Evolutionary conservation across 2,797 vertebrate species (phyloP).

Genomic region (Karalla daura): DNA sequence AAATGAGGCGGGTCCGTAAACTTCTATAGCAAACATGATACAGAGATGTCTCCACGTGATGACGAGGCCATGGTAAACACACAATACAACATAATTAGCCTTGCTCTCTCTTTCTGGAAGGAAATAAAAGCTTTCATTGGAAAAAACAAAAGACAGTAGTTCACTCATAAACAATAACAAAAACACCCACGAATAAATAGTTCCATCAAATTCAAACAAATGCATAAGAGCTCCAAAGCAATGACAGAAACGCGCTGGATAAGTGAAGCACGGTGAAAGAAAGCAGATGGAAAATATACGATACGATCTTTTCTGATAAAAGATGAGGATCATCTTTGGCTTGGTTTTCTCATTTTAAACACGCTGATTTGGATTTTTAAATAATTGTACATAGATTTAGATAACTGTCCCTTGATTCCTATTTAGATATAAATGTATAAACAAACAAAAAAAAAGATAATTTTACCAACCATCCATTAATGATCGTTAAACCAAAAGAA

Average conservation of each 20-base stretch:
- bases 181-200: slow-evolving; percentile 65
- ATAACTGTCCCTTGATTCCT: slow-evolving; percentile 1
- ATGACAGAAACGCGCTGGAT: not conserved
- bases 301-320: not conserved
- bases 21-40: slow-evolving; percentile 16
- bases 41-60: slow-evolving; percentile 4
- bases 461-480: too few relatives aligned
- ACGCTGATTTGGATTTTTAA: not conserved
- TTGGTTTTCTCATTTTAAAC: not conserved
- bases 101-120: not conserved
- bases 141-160: slow-evolving; percentile 32
- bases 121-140: slow-evolving; percentile 36
- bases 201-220: slow-evolving; percentile 44
- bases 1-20: slow-evolving; percentile 41
- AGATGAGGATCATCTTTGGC: slow-evolving; percentile 20
- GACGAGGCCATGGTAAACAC: not conserved
- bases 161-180: not conserved
- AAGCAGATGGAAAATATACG: not conserved
- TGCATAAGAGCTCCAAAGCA: slow-evolving; percentile 55
- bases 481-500: too few relatives aligned
- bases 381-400: not conserved
- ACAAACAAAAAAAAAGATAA: not conserved
- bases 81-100: slow-evolving; percentile 5
- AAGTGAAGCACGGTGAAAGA: not conserved
- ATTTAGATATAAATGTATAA: slow-evolving; percentile 3